phyloP scores from a whole-genome alignment of 2,888 invertebrate genomes.

The Drosophila dives region DNA sequence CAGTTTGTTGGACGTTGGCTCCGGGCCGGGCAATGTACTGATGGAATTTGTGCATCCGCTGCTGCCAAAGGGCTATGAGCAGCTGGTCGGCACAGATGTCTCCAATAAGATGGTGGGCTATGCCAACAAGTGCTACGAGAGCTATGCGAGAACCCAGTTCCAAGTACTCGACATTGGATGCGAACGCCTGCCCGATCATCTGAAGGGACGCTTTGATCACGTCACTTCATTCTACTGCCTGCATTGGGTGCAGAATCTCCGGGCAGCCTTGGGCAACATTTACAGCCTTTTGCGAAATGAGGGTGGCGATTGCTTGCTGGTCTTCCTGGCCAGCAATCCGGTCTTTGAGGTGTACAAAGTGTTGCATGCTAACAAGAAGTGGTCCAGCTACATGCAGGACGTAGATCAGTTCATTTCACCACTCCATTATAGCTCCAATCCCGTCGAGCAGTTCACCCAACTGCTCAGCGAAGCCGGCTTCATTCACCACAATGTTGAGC shows the following conservation, averaged over 20 bases:
- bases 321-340: constrained; percentile 89
- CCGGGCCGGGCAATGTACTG: constrained; percentile 90
- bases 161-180: constrained; percentile 86
- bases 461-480: constrained; percentile 88
- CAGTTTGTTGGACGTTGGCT: constrained; percentile 89
- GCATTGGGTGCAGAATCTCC: constrained; percentile 91
- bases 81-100: constrained; percentile 89
- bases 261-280: constrained; percentile 88
- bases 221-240: constrained; percentile 91
- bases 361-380: constrained; percentile 87
- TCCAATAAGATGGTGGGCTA: constrained; percentile 90
- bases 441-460: constrained; percentile 86
- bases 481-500: constrained; percentile 87
- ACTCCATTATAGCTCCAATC: constrained; percentile 88
- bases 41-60: constrained; percentile 88
- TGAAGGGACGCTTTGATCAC: constrained; percentile 87
- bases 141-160: constrained; percentile 83
- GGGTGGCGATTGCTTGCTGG: constrained; percentile 89
- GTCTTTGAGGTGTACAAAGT: constrained; percentile 89
- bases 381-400: constrained; percentile 89
- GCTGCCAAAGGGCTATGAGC: constrained; percentile 86
- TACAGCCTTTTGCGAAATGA: constrained; percentile 88
- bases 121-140: constrained; percentile 86
- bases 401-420: constrained; percentile 89
- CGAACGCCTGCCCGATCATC: constrained; percentile 85